Evolutionary conservation across 1,140 invertebrate genomes (phyloP), one percentile per base, ranked within the genome.

Genomic region (Daktulosphaira vitifoliae): DNA sequence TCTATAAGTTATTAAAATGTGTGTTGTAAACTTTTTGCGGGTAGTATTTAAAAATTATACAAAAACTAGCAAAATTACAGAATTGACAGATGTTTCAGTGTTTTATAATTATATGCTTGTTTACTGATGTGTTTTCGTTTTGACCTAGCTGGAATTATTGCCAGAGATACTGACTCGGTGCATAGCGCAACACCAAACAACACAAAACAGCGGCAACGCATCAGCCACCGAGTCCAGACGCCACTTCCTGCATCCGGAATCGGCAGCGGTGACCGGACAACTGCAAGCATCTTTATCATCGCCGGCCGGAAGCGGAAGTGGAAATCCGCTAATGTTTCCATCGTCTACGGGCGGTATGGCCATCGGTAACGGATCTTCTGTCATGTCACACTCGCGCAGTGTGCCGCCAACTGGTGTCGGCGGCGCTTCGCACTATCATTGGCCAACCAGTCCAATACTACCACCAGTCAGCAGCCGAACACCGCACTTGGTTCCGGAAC

Each of bases 201-300:
- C 9, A 18, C 13, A 85, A 68, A 49, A 37, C 15, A 68, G 25
- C 33, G 65, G 37, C 71, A 74, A 76, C 25, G 81, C 83, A 69
- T 78, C 80, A 52, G 79, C 85, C 68, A 86, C 89, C 70, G 86
- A 89, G 72, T 67, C 65, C 20, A 77, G 86, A 62, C 81, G 86
- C 54, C 88, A 90, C 73, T 90, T 89, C 77, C 79, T 91, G 51
- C 89, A 91, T 75, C 89, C 88, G 38, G 88, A 91, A 71, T 84
- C 56, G 16, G 56, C 56, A 9, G 56, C 56, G 16, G 56, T 22
- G 16, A 54, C 64, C 56, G 23, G 39, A 49, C 29, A 50, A 13
- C 22, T 33, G 29, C 56, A 62, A n/a, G 38, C 56, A 16, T 62
- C 56, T 25, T 25, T 42, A 11, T 54, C 69, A 22, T 59, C 64